Evolutionary conservation across 2,888 invertebrate genomes (phyloP), one percentile per base, ranked within the genome.

Genomic region (Achlya flavicornis): DNA sequence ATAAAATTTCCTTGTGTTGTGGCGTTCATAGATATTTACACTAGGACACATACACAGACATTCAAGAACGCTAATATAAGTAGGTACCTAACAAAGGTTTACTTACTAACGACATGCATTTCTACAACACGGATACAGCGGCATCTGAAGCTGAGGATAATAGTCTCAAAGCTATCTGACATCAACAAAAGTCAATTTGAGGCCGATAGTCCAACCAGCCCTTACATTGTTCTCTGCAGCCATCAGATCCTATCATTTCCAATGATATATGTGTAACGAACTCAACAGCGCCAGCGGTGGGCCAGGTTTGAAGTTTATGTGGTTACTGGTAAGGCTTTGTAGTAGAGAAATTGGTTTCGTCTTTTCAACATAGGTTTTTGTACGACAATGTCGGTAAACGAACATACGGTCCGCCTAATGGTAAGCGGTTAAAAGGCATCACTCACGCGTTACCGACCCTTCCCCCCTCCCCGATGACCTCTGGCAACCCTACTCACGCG

Each of bases 231-330:
- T 76, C 75, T 64, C 66, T 67, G 63, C 71, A 72, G 71, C 72
- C 71, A 67, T 68, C 77, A 73, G 76, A 76, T 76, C 69, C 63
- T 76, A 76, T 76, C 76, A 66, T 48, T 60, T 38, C 4, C 73
- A 69, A 75, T 76, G 76, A 76, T 76, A 76, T 76, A 76, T 76
- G 76, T 76, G 77, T 74, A 76, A 74, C 76, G 77, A 76, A 76
- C 72, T 67, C 65, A 63, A 53, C 66, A 16, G 63, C 63, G 76
- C 75, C 66, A 16, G 63, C 63, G 76, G 77, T 76, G 75, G 73
- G 73, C 72, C 63, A 60, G 53, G 71, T 67, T 66, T 65, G 61
- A 69, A 69, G 66, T 76, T 76, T 76, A 76, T 76, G 73, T 74
- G 72, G 69, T 76, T 74, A 72, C 73, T 73, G 70, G 66, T 74